Percentiles rank a stretch among this genome's conserved stretches.
Conservation (phyloP, 2,888 invertebrate genomes). For the Cosmia trapezina region DNA sequence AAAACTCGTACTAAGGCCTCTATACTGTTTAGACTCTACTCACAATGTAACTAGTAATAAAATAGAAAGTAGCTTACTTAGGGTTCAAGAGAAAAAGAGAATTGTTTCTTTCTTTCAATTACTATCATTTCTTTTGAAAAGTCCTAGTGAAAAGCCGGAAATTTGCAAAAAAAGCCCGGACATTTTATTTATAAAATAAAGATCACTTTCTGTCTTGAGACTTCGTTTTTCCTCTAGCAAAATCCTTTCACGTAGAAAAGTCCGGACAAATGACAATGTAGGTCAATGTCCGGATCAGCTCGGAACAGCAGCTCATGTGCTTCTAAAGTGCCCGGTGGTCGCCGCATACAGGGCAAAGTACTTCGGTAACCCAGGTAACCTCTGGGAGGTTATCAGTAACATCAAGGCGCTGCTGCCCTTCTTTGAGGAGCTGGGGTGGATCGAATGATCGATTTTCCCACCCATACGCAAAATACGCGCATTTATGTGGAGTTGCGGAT, state of each 20-base stretch:
- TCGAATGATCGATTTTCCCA: too few relatives aligned
- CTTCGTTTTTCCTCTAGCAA: neutral
- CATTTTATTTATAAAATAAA: neutral
- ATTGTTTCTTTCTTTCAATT: neutral
- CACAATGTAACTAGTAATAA: conserved; percentile 3
- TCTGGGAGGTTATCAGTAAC: too few relatives aligned
- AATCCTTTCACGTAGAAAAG: neutral
- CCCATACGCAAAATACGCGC: too few relatives aligned
- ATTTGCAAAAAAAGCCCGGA: neutral
- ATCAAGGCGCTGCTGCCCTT: too few relatives aligned
- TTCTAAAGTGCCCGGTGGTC: too few relatives aligned
- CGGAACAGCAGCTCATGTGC: too few relatives aligned
- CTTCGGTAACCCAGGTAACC: too few relatives aligned
- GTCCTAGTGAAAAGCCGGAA: neutral
- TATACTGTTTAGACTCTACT: neutral
- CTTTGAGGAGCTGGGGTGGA: too few relatives aligned
- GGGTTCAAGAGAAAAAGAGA: neutral
- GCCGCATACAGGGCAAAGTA: too few relatives aligned
- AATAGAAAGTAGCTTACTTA: neutral
- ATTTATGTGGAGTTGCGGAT: too few relatives aligned
- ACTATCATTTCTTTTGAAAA: neutral
- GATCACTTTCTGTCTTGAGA: neutral
- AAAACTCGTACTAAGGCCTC: too few relatives aligned
- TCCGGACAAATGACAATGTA: neutral
- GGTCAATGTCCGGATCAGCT: neutral